Base-by-base conservation (phyloP, 2,888 invertebrate genomes). In the Drosophila koepferae region DNA sequence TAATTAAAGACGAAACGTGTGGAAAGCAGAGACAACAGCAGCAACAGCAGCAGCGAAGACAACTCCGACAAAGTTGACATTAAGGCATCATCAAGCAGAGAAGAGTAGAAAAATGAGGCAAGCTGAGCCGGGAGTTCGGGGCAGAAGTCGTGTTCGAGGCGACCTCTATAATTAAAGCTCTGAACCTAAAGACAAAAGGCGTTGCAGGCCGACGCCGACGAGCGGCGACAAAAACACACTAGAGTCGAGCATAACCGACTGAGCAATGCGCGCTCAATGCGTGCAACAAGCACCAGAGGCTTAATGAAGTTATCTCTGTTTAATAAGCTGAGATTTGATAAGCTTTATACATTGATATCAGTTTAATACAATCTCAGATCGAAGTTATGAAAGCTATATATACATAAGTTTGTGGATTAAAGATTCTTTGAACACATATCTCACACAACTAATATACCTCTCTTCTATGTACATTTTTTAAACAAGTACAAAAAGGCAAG, bases 111-210 rank as follows among this genome's bases (percentile, higher is more conserved):
- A 7, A 46, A 44, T 12, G 20, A 36, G 55, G 34, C 40, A 12
- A 9, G 34, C 44, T 34, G 36, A 48, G 48, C 28, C 14, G 48
- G 44, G 31, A 44, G 20, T 44, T 60, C 16, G 31, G 44, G 46
- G 41, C 38, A 28, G 53, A 53, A 43, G 51, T 41, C 54, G 40
- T 51, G 36, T 48, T 53, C 44, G 70, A 41, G 56, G 54, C 82
- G 82, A 90, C 72, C 88, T 89, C 85, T 81, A 90, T 88, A 90
- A 88, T 88, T 88, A 88, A 90, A 80, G 77, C 78, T 44, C 72
- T 73, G 73, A 82, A 82, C 74, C 81, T 79, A 69, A 69, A 55
- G 65, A 63, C 79, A 77, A 79, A 84, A 72, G 72, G 64, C 77
- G 63, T 60, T 74, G 64, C 75, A 81, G 62, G 62, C 66, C 41